Evolutionary conservation across 1,140 invertebrate species (phyloP), one percentile per base, ranked within the genome.

Genomic region (Pachypeltis micranthus): DNA sequence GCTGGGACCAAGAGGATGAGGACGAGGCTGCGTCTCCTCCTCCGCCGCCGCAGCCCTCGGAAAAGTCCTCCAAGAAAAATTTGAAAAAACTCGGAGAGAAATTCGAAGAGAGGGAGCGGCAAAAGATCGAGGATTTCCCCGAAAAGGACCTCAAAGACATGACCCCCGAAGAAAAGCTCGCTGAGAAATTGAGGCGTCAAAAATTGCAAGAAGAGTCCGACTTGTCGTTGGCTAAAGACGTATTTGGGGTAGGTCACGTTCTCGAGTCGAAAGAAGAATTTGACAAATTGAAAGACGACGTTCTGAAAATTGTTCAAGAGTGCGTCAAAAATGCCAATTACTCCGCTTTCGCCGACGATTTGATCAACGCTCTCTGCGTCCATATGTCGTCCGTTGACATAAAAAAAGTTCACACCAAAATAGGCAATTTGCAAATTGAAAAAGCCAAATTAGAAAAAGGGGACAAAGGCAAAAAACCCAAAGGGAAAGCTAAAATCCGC

Each of bases 1-100:
- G 85, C 74, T 91, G 87, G 88, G 87, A 90, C 73, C 87, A 89
- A 74, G 84, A 85, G 19, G 80, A 88, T 68, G 87, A 88, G 68
- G 85, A 79, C 67, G 75, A 79, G 67, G 79, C 81, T 68, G 79
- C 79, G 60, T 78, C 85, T 64, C 83, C 85, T 10, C 57, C 1
- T 69, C 72, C 76, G 31, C 76, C 61, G 76, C 77, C 70, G 72
- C 76, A 68, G 73, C 77, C 44, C 73, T 10, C 34, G 34, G 34
- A 39, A n/a, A 51, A 51, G 21, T 51, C 76, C 67, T 72, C 74
- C 57, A 76, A 78, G 58, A 86, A 86, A 74, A 81, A 74, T 29
- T 88, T 84, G 73, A 88, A 86, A 76, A 76, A 77, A 26, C 76
- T 88, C 67, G 75, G 78, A 63, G 83, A 87, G 68, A 89, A 85